Evolutionary conservation across 2,888 invertebrate genomes (phyloP), one percentile per base, ranked within the genome.

Genomic region (Horisme vitalbata): DNA sequence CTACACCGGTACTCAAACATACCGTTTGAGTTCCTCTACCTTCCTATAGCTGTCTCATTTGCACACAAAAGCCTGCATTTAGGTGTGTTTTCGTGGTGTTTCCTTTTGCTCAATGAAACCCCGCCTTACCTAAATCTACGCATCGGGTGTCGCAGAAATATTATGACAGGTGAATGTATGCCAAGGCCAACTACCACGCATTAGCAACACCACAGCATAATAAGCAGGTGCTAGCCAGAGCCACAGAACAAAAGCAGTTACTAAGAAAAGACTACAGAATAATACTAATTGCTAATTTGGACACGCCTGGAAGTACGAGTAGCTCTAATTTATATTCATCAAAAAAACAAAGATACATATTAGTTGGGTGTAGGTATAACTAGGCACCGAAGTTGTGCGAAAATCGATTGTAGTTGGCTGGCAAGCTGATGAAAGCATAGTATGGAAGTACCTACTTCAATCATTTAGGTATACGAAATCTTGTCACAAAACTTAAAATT

Each of bases 131-230:
- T 11, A 43, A 45, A 38, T 41, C 41, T 47, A 26, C 43, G 41
- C 30, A 26, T 49, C 12, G 41, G 24, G 45, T 50, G 52, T 49
- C 47, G 38, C 37, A 41, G 43, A 55, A 55, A 53, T 44, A 45
- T 45, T 49, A 52, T 49, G 47, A 46, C 50, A 54, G 57, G 55
- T 52, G 55, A 53, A 66, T 64, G 52, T 69, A 56, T 67, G 70
- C 56, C 71, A 71, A 71, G 71, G 71, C 43, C 57, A 45, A 41
- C 47, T 55, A 58, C 54, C 56, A 61, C 55, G 60, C 58, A 55
- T 59, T 61, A 55, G 54, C 50, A 38, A 53, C 28, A 37, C 31
- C 48, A 37, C 43, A 45, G 41, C 26, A 28, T 36, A 32, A 13
- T 9, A 13, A 46, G 14, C 11, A 23, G 23, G 5, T 34, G 31